Base-by-base conservation (phyloP, 2,113 vertebrate species). In the Gymnarchus niloticus region DNA sequence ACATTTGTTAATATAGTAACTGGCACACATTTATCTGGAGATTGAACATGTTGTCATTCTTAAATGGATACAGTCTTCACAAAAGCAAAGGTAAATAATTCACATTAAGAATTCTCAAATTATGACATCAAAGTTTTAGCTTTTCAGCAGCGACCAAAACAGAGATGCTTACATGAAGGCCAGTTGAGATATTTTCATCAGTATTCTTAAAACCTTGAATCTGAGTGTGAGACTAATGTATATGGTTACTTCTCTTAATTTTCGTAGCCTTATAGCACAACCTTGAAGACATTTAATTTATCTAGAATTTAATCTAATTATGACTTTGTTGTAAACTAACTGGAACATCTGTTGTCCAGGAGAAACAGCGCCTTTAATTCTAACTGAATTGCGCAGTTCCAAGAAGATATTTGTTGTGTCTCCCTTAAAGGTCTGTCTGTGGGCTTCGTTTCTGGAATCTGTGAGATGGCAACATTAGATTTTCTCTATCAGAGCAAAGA, bases 361-460 rank as follows among this genome's bases (percentile, higher is more conserved):
- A 76, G 49, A 73, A 85, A 54, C 17, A 51, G 44, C 48, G 37
- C 48, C 2, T 54, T 44, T 3, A 6, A 33, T 56, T 56, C 61
- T 77, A 33, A 8, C 52, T 56, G 19, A 21, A 59, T 33, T 17
- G 12, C n/a, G 6, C 37, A 46, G 84, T 19, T 76, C 23, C 33
- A 46, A 57, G 49, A 10, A 56, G 21, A 44, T 80, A 48, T 57
- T 80, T 85, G 48, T 44, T 46, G 28, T 41, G 46, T 10, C 12
- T 56, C 52, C 78, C 33, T 46, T 54, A 57, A 46, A 52, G 23
- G 52, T 44, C 21, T 57, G 41, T 56, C 8, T 3, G 23, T 46
- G 52, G 33, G 19, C 37, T 80, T 85, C 49, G 25, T 28, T 85
- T 85, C 77, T 56, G 69, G 84, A 85, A 85, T 85, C 52, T 78